These are phyloP conservation scores for Cotesia vestalis DNA, from an alignment of 1,140 invertebrate genomes.

Conservation along the genomic window DNA sequence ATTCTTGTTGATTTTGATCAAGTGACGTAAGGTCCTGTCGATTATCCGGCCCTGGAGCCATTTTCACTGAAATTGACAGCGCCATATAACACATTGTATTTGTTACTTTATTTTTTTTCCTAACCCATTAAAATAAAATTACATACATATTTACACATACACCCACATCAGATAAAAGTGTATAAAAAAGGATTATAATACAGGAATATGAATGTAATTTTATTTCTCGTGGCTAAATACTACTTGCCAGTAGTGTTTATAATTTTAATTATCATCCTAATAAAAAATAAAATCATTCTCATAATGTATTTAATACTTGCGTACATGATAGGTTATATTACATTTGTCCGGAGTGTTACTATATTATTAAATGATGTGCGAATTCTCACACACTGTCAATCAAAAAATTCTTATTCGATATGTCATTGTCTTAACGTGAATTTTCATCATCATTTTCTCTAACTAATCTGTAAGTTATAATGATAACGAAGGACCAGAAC, in stretches of 20 bases:
- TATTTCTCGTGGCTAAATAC: too few species aligned
- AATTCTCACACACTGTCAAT: too few species aligned
- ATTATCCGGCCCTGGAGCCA: constrained; percentile 77
- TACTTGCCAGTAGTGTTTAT: background rate
- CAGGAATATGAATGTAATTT: too few species aligned
- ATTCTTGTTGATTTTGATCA: constrained; percentile 69
- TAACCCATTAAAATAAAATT: too few species aligned
- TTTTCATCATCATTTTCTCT: background rate
- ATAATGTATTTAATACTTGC: background rate
- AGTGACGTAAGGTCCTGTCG: constrained; percentile 75
- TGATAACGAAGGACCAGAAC: background rate
- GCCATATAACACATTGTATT: constrained; percentile 48
- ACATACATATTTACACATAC: too few species aligned
- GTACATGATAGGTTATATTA: too few species aligned
- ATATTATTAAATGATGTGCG: too few species aligned
- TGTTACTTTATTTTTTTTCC: constrained; percentile 43
- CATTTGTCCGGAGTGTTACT: too few species aligned
- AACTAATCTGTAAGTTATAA: constrained; percentile 18
- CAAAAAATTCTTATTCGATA: too few species aligned
- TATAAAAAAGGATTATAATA: too few species aligned
- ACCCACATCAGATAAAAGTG: too few species aligned
- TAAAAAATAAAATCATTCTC: constrained; percentile 6
- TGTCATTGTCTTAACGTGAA: too few species aligned
- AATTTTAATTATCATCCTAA: background rate
- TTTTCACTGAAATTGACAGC: constrained; percentile 68